Base-by-base conservation (phyloP, 1,140 invertebrate species). In the Aphelinus atriplicis region DNA sequence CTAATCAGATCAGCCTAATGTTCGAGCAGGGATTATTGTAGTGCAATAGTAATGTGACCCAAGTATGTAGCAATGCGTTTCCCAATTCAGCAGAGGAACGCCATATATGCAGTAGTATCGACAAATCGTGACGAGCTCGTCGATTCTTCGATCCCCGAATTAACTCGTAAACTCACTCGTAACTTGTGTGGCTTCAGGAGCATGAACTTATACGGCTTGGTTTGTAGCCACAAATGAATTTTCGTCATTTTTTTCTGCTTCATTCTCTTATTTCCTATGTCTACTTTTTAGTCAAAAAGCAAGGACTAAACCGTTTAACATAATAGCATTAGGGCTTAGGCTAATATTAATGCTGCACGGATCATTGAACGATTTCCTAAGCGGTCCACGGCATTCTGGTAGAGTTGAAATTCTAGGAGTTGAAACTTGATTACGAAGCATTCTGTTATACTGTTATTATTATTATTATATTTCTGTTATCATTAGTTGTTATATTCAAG, bases 111-210 rank as follows among this genome's bases (percentile, higher is more conserved):
- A 26, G 26, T 26, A 3, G 46, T 3, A 57, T 42, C 26, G 63
- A 43, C 61, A 71, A 71, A 71, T 64, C 58, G 50, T 42, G 45
- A 71, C 61, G 56, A 64, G 43, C 9, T 2, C 26, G 26, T 46
- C 63, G 63, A 73, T 73, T 66, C 63, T 6, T 66, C 48, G 50
- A 66, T 66, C 56, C 10, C 65, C 47, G 50, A 74, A 74, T 68
- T 68, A 68, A 68, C 65, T 68, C 50, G 72, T 68, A 74, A 73
- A 73, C 71, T 73, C 61, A 53, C 56, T 73, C 61, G 7, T 67
- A 26, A 67, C 50, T 74, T 74, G 26, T 62, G 10, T 2, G 64
- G 57, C 51, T 74, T 74, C 57, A 2, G 2, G 51, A 71, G 50
- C 61, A n/a, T 46, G 70, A 43, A 56, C 56, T 74, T 68, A 26